Evolutionary conservation across 2,797 vertebrate genomes (phyloP).

Genomic region (Discoglossus pictus): DNA sequence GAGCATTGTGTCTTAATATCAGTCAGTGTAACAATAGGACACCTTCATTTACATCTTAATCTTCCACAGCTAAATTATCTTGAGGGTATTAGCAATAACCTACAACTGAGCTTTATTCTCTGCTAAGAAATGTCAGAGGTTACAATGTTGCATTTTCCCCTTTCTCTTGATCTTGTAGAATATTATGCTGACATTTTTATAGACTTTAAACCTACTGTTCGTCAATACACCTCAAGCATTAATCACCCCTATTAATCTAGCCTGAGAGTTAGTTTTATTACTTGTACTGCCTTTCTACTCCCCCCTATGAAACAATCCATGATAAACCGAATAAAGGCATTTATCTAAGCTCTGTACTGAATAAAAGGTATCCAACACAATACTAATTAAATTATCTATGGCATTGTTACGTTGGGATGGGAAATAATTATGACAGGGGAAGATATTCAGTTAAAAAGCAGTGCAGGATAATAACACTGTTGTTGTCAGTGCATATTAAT

Average conservation of each 20-base stretch:
- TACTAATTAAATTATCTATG: constrained; percentile 51
- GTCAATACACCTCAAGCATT: constrained; percentile 70
- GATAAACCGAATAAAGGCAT: constrained; percentile 3
- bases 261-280: constrained; percentile 77
- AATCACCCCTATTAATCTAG: constrained; percentile 83
- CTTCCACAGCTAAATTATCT: constrained; percentile 3
- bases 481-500: constrained; percentile 78
- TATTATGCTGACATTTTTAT: constrained; percentile 79
- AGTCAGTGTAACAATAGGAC: constrained; percentile 4
- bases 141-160: constrained; percentile 61
- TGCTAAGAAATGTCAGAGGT: constrained; percentile 57
- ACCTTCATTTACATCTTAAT: constrained; percentile 13
- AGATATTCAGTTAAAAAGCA: constrained; percentile 72
- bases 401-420: constrained; percentile 65
- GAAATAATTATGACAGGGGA: constrained; percentile 68
- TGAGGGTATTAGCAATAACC: background rate
- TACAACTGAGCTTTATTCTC: background rate
- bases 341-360: background rate
- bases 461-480: constrained; percentile 72
- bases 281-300: constrained; percentile 63
- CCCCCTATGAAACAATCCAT: constrained; percentile 1
- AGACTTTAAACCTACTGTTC: constrained; percentile 71
- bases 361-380: constrained; percentile 17
- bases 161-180: constrained; percentile 75
- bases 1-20: constrained; percentile 9